Percentiles rank a stretch among this genome's conserved stretches.
Conservation (phyloP, 2,797 vertebrate genomes). For the Erethizon dorsatum region DNA sequence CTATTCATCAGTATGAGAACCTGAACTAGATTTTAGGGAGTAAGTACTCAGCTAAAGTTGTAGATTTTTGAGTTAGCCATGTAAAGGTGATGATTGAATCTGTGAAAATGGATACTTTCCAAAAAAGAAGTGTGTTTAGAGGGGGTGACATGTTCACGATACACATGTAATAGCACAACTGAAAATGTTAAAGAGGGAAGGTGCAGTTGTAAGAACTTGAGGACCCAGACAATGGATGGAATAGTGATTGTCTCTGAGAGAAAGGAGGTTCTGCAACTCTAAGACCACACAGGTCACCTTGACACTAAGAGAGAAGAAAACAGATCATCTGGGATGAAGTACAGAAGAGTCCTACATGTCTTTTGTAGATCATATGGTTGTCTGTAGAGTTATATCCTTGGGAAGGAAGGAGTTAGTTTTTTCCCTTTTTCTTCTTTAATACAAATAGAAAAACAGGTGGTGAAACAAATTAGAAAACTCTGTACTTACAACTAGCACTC, state of each 20-base stretch:
- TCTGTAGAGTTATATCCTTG: background rate
- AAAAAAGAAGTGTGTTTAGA: background rate
- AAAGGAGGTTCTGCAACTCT: background rate
- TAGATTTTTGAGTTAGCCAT: background rate
- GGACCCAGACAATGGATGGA: accelerated
- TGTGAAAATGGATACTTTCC: background rate
- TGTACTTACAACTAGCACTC: background rate
- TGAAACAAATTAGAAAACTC: conserved; percentile 51
- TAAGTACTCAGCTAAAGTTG: background rate
- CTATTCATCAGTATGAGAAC: background rate
- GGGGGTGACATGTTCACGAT: background rate
- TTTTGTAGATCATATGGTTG: background rate
- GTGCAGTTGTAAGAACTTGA: background rate
- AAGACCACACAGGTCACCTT: background rate
- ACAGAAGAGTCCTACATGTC: background rate
- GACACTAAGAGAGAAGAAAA: background rate
- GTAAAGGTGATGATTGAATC: background rate
- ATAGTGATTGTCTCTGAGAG: background rate
- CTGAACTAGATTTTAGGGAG: background rate
- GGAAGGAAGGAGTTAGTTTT: background rate
- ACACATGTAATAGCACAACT: too few species aligned
- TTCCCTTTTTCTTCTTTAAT: conserved; percentile 25
- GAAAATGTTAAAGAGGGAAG: background rate
- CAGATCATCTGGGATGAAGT: background rate
- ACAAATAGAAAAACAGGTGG: conserved; percentile 47